Evolutionary conservation across 2,113 vertebrate genomes (phyloP).

Genomic region (Chaetops frenatus): DNA sequence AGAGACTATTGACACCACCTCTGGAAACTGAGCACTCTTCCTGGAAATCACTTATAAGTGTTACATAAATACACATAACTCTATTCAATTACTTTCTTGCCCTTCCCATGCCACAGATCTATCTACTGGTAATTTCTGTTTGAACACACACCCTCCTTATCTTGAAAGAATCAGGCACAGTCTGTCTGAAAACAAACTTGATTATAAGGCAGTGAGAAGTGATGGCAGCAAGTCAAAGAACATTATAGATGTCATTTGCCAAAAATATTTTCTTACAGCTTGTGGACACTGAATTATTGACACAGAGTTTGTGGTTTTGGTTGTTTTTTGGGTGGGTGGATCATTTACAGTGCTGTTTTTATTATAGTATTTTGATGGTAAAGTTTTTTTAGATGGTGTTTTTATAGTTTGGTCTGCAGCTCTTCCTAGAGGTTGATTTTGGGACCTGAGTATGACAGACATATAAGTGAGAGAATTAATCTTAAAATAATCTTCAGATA

Average conservation of each 20-base stretch:
- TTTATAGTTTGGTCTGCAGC: not conserved
- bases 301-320: not conserved
- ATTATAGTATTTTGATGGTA: not conserved
- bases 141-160: not conserved
- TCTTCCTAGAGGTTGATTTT: not conserved
- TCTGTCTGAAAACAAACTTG: constrained; percentile 4
- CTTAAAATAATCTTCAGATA: not conserved
- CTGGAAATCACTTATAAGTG: not conserved
- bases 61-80: not conserved
- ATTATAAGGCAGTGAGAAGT: constrained; percentile 9
- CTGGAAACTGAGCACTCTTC: not conserved
- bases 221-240: constrained; percentile 31
- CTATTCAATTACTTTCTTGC: not conserved
- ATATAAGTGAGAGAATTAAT: not conserved
- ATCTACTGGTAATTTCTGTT: not conserved
- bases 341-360: not conserved
- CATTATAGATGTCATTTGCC: constrained; percentile 4
- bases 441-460: not conserved
- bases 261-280: constrained; percentile 1
- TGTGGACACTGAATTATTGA: not conserved
- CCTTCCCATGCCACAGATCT: not conserved
- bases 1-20: not conserved
- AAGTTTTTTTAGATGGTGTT: not conserved
- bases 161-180: constrained; percentile 7
- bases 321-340: not conserved